phyloP scores from a whole-genome alignment of 2,113 vertebrate genomes.

The Calyptommatus sinebrachiatus region DNA sequence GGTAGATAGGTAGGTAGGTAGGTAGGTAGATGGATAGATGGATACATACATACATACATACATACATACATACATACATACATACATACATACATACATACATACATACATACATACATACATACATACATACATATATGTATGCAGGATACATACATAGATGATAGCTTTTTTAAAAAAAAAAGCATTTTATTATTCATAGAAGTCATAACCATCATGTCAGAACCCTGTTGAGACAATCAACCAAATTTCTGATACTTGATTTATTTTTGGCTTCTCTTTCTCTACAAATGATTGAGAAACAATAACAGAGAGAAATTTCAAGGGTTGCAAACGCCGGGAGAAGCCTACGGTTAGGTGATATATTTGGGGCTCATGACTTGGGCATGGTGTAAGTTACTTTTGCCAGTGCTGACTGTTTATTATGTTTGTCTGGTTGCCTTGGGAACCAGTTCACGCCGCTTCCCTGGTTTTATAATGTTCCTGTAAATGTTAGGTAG shows the following conservation, averaged over 20 bases:
- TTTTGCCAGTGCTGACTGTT: conserved; percentile 75
- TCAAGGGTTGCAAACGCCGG: conserved; percentile 70
- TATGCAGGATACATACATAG: no score
- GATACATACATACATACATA: no score
- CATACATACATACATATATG: no score
- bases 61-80: no score
- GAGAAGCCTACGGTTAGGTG: conserved; percentile 73
- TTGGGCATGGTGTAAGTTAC: conserved; percentile 75
- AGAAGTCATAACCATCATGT: conserved; percentile 42
- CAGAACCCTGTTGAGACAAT: conserved; percentile 53
- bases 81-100: no score
- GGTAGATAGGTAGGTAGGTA: no score
- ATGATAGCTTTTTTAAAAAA: no score
- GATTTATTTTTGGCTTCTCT: conserved; percentile 11
- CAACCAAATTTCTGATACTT: conserved; percentile 50
- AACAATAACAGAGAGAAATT: conserved; percentile 76
- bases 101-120: no score
- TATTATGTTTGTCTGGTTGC: conserved; percentile 88
- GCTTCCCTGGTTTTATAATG: conserved; percentile 81
- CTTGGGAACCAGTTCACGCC: conserved; percentile 77
- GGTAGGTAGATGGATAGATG: no score
- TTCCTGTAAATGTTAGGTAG: conserved; percentile 85
- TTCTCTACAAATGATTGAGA: conserved; percentile 39
- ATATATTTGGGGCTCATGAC: conserved; percentile 76
- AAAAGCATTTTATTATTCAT: conserved; percentile 22